Conservation (phyloP, 2,888 invertebrate genomes). For the Opisthograptis luteolata region DNA sequence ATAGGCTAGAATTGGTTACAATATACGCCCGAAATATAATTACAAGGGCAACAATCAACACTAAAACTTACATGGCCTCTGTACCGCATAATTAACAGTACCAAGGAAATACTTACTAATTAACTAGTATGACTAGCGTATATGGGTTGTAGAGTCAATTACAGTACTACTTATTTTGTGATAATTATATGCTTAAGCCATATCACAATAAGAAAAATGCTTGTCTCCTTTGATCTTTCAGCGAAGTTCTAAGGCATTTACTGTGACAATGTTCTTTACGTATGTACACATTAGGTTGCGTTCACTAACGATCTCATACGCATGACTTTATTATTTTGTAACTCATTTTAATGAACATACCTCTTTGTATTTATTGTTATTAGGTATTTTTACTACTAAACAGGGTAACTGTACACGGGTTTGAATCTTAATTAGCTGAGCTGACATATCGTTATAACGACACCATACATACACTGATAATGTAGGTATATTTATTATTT, state of each 20-base stretch:
- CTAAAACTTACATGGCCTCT: constrained; percentile 18
- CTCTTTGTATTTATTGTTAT: constrained; percentile 17
- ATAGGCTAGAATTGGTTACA: constrained; percentile 15
- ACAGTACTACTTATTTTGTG: not conserved
- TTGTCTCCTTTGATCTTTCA: not conserved
- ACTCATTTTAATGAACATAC: constrained; percentile 21
- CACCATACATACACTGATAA: too few relatives aligned
- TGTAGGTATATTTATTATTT: too few relatives aligned
- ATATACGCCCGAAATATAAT: constrained; percentile 16
- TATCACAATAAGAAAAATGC: not conserved
- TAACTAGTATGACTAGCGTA: too few relatives aligned
- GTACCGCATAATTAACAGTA: constrained; percentile 23
- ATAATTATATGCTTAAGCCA: not conserved
- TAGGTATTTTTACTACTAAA: constrained; percentile 11
- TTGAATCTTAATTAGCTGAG: constrained; percentile 2
- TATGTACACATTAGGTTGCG: constrained; percentile 1
- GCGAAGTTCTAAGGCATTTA: not conserved
- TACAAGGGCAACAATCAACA: constrained; percentile 24
- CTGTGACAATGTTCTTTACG: not conserved
- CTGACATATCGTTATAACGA: not conserved
- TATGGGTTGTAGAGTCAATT: constrained; percentile 8
- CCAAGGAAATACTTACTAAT: constrained; percentile 26
- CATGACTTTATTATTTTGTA: constrained; percentile 8
- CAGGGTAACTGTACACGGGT: constrained; percentile 1
- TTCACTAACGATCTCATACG: constrained; percentile 11